Evolutionary conservation across 2,888 invertebrate genomes (phyloP), one percentile per base, ranked within the genome.

Genomic region (Odiellus spinosus): DNA sequence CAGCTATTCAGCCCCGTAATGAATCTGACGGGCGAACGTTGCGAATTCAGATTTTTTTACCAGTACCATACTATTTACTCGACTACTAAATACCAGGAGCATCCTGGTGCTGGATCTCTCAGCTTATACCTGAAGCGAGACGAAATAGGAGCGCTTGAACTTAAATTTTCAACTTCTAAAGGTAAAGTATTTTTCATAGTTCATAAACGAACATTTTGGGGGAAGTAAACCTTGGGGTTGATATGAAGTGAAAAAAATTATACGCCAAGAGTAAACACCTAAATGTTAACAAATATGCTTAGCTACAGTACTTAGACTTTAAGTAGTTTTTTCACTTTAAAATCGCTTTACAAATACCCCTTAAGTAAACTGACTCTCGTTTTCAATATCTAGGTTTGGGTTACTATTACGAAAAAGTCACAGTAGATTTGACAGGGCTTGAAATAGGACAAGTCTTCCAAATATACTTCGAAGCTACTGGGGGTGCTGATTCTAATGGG

Each of bases 11-110:
- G 51, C 2, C 42, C 47, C 35, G 47, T 51, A 2, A 51, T 53
- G 40, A 51, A 48, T 45, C 21, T 12, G 6, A 18, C 5, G 3
- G 48, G 45, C 6, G 21, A 14, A 14, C 26, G 40, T n/a, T 53
- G 53, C 35, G 40, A 47, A 40, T 45, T 53, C 11, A 32, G 53
- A 40, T 53, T 53, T 14, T 53, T 51, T 40, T 53, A 53, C 15
- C 40, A 48, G 1, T 53, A 53, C 36, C 45, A 40, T 11, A 46
- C 38, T 5, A 15, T 21, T 3, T 53, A 47, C 42, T 44, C 20
- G 20, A 39, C 45, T 2, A 49, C 47, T 2, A 49, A 38, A 19
- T 53, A 53, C 19, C 45, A 53, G 15, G 43, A 51, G 11, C 20
- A 43, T 14, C 40, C 2, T n/a, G 47, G 50, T 17, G 43, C 45